Percentiles rank a stretch among this genome's conserved stretches.
Conservation (phyloP, 2,888 invertebrate genomes). For the Dichetophora obliterata region DNA sequence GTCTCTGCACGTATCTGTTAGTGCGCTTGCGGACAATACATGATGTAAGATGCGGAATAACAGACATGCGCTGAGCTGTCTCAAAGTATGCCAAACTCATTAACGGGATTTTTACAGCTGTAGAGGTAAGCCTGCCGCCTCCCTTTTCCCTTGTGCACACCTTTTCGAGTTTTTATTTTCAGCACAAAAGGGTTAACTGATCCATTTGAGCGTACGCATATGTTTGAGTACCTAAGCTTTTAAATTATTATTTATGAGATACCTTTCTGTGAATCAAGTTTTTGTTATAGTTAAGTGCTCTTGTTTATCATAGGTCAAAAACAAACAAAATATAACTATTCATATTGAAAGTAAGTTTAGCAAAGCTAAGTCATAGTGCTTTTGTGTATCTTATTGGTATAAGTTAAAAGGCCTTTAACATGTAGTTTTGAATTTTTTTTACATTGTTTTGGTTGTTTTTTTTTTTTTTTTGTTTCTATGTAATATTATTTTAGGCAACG, state of each 20-base stretch:
- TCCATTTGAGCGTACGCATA: background rate
- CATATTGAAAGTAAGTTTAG: too few relatives aligned
- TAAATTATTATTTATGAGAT: background rate
- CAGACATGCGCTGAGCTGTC: background rate
- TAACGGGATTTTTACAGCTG: conserved; percentile 39
- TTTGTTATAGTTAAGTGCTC: background rate
- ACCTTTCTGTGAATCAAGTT: background rate
- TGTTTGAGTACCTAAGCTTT: background rate
- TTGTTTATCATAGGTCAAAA: conserved; percentile 23
- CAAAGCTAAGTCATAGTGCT: too few relatives aligned
- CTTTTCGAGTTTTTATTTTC: background rate
- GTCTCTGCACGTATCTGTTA: background rate
- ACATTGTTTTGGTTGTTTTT: too few relatives aligned
- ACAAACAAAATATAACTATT: conserved; percentile 30
- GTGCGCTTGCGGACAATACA: conserved; percentile 16
- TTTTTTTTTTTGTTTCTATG: too few relatives aligned
- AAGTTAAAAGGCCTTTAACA: too few relatives aligned
- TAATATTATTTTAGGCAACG: too few relatives aligned
- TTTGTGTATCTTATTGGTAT: too few relatives aligned
- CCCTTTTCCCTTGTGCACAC: background rate
- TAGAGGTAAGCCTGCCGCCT: conserved; percentile 13
- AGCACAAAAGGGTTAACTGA: conserved; percentile 7
- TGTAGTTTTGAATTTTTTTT: too few relatives aligned
- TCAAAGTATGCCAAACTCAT: conserved; percentile 48
- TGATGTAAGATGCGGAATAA: conserved; percentile 11